Evolutionary conservation across 2,113 vertebrate genomes (phyloP).

Genomic region (Tautogolabrus adspersus): DNA sequence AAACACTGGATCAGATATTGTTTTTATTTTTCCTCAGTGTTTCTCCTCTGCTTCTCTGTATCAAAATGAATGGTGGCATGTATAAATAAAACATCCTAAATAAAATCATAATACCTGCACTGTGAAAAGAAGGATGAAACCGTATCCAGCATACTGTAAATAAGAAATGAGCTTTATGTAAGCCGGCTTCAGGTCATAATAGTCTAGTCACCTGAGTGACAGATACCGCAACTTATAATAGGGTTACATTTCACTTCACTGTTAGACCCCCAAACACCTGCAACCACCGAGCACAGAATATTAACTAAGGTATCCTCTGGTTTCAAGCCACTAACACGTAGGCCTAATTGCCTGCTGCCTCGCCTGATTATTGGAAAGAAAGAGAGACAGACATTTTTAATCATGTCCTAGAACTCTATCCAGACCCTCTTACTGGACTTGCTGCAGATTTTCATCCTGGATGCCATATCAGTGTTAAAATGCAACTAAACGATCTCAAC

Average conservation of each 20-base stretch:
- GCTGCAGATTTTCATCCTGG: no score
- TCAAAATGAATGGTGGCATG: no score
- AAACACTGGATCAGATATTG: no score
- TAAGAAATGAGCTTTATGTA: conserved; percentile 15
- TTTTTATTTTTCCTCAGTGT: no score
- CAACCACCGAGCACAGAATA: neutral
- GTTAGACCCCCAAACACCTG: neutral
- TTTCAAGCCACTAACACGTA: neutral
- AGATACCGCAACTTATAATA: neutral
- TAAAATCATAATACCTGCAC: no score
- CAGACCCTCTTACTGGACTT: no score
- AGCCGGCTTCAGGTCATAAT: conserved; percentile 4
- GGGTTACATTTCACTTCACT: neutral
- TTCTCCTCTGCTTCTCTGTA: no score
- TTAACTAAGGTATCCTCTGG: neutral
- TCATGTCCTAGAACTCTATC: no score
- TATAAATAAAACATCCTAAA: neutral
- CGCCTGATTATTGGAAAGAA: neutral
- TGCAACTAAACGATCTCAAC: no score
- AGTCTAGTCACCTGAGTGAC: conserved; percentile 1
- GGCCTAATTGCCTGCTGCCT: neutral
- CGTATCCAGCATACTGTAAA: conserved; percentile 9
- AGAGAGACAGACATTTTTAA: no score
- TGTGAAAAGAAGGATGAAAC: conserved; percentile 1
- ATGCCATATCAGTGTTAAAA: no score